Evolutionary conservation across 1,140 invertebrate genomes (phyloP), one percentile per base, ranked within the genome.

Genomic region (Tyrophagus putrescentiae): DNA sequence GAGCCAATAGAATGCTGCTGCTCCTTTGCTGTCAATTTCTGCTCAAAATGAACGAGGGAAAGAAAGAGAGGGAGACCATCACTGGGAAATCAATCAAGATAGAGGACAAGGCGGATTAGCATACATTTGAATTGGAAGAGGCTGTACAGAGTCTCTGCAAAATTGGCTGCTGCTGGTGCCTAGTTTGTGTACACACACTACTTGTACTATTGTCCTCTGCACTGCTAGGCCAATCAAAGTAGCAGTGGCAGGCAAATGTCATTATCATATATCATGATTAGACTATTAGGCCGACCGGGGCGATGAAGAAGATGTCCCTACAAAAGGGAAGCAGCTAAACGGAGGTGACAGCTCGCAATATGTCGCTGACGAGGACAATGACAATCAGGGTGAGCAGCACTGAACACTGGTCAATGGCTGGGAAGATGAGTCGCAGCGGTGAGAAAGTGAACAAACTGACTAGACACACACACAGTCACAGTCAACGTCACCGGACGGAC

Each of bases 191-290:
- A n/a, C n/a, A n/a, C n/a, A n/a, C n/a, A n/a, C n/a, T n/a, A n/a
- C n/a, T n/a, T n/a, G n/a, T n/a, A n/a, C n/a, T n/a, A n/a, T n/a
- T n/a, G n/a, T n/a, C n/a, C n/a, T n/a, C n/a, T n/a, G n/a, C n/a
- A n/a, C n/a, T n/a, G n/a, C n/a, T n/a, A n/a, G n/a, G n/a, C n/a
- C n/a, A n/a, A n/a, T n/a, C n/a, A n/a, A n/a, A n/a, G n/a, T 39
- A 21, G 36, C 21, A 21, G 36, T 39, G 36, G 36, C 21, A 21
- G 45, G 13, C 45, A 18, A 48, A 7, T 48, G 45, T 48, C 45
- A 48, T 48, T 48, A 48, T 48, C 45, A 48, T 48, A 48, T 48
- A 48, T 48, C 45, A 48, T 48, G 45, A 48, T 48, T 48, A 48
- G 45, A 48, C 45, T 48, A 48, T 48, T 48, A 48, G 45, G 45